Conservation (phyloP, 2,113 vertebrate species). For the Rhombomys opimus region DNA sequence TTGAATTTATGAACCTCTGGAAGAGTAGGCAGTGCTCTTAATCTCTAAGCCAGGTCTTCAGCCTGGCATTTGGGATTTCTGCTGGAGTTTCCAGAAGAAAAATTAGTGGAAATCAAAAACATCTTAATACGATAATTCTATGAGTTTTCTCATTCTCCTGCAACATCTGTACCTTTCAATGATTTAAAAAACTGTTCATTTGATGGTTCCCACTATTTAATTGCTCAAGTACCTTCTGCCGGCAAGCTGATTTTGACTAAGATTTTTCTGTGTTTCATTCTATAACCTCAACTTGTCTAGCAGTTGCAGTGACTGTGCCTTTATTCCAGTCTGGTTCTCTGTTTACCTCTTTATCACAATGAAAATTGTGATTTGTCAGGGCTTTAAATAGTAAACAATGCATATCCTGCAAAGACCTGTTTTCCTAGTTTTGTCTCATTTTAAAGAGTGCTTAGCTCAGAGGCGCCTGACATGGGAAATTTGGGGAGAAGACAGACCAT, state of each 20-base stretch:
- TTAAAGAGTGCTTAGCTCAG: neutral
- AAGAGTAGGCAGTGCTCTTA: too few species aligned
- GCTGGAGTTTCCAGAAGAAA: neutral
- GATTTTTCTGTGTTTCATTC: neutral
- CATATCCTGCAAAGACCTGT: neutral
- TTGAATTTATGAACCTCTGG: too few species aligned
- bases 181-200: neutral
- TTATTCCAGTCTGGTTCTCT: neutral
- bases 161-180: neutral
- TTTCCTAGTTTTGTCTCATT: neutral
- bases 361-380: neutral
- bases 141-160: neutral
- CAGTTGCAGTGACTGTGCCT: neutral
- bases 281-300: neutral
- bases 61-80: neutral
- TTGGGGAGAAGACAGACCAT: neutral
- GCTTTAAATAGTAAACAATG: neutral
- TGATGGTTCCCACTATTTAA: neutral
- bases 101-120: neutral
- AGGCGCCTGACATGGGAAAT: neutral
- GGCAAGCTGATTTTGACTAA: neutral
- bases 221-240: neutral
- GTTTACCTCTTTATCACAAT: neutral
- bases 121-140: neutral
- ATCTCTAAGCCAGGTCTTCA: too few species aligned